Conservation (phyloP, 2,113 vertebrate genomes). For the Lasiurus cinereus region DNA sequence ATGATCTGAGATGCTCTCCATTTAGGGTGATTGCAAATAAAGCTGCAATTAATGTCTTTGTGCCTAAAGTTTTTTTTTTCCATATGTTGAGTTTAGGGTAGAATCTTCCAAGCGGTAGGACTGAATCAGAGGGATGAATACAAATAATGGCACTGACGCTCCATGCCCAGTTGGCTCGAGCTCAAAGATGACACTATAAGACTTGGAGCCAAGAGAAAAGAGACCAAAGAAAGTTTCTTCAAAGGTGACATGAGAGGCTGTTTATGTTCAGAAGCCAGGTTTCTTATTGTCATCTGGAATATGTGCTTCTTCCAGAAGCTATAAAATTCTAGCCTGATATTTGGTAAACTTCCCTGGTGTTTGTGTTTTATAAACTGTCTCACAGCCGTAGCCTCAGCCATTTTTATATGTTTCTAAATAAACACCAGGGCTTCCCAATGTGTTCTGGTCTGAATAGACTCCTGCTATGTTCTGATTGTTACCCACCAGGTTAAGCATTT, state of each 20-base stretch:
- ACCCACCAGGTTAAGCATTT: neutral
- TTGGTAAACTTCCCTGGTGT: constrained; percentile 52
- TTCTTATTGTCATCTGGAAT: constrained; percentile 62
- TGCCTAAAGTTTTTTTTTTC: neutral
- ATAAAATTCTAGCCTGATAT: constrained; percentile 62
- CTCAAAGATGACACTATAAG: neutral
- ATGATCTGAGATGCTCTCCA: neutral
- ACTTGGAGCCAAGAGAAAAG: neutral
- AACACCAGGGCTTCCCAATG: neutral
- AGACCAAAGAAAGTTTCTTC: neutral
- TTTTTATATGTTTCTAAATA: constrained; percentile 45
- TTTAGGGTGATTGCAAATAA: neutral
- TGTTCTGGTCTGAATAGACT: neutral
- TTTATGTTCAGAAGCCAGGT: neutral
- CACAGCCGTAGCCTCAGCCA: neutral
- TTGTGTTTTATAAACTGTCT: constrained; percentile 57
- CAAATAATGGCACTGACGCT: neutral
- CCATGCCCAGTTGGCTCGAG: neutral
- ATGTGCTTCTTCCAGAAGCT: constrained; percentile 51
- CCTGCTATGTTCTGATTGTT: neutral
- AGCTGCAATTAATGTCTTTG: neutral
- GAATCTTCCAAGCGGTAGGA: neutral
- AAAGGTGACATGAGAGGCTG: neutral
- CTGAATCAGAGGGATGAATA: neutral
- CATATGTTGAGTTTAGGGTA: neutral